phyloP scores from a whole-genome alignment of 2,797 vertebrate genomes.

The Sorex maritimensis region DNA sequence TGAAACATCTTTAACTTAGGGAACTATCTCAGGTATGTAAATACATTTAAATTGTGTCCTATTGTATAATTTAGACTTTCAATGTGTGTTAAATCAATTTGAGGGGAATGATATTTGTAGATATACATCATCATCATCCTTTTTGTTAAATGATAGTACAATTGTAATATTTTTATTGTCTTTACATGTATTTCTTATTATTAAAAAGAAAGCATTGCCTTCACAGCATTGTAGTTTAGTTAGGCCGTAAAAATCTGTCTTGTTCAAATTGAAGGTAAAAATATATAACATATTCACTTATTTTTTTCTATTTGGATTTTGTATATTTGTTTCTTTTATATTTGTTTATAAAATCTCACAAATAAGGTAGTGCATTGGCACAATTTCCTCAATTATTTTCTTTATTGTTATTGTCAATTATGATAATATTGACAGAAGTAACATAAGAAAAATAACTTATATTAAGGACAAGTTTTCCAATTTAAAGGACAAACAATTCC shows the following conservation, averaged over 20 bases:
- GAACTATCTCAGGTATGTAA: not conserved
- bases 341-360: not conserved
- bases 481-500: constrained; percentile 1
- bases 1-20: not conserved
- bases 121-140: not conserved
- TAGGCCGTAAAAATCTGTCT: not conserved
- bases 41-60: not conserved
- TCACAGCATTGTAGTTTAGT: not conserved
- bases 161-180: constrained; percentile 9
- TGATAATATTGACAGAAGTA: constrained; percentile 11
- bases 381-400: not conserved
- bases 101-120: not conserved
- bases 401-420: not conserved
- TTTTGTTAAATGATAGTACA: not conserved
- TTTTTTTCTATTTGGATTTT: not conserved
- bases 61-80: not conserved
- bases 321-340: not conserved
- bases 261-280: constrained; percentile 3
- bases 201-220: not conserved
- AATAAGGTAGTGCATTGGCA: not conserved
- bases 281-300: not conserved
- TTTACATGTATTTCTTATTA: constrained; percentile 5
- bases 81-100: not conserved
- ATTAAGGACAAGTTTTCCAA: not conserved
- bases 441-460: not conserved